Percentiles rank a stretch among this genome's conserved stretches.
phyloP scores from a whole-genome alignment of 2,113 vertebrate species.

The Serinus canaria region DNA sequence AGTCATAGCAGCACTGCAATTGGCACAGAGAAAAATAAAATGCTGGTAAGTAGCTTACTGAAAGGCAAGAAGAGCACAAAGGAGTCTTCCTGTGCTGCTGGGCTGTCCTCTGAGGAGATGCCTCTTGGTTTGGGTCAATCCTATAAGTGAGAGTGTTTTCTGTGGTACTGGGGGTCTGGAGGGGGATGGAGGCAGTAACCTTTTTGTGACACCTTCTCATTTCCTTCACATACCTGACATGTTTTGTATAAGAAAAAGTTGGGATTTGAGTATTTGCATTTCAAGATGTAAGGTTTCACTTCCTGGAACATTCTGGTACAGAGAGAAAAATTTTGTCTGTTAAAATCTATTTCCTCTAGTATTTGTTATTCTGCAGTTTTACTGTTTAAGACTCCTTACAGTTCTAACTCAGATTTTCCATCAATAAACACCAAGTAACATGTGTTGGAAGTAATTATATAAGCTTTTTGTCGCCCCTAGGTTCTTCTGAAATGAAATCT shows the following conservation, averaged over 20 bases:
- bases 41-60: neutral
- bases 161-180: neutral
- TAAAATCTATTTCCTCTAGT: neutral
- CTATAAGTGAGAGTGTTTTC: neutral
- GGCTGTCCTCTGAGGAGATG: neutral
- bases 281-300: neutral
- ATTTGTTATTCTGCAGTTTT: neutral
- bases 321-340: neutral
- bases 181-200: neutral
- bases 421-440: neutral
- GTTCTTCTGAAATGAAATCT: neutral
- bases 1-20: neutral
- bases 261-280: neutral
- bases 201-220: neutral
- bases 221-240: neutral
- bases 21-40: neutral
- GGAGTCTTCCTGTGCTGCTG: neutral
- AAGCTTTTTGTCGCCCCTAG: neutral
- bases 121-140: neutral
- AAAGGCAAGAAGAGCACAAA: neutral
- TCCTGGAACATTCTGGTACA: neutral
- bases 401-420: neutral
- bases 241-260: neutral
- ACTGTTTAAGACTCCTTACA: neutral
- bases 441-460: neutral